Percentiles rank a stretch among this genome's conserved stretches.
Conservation (phyloP, 2,797 vertebrate genomes). For the Sebastes alutus region DNA sequence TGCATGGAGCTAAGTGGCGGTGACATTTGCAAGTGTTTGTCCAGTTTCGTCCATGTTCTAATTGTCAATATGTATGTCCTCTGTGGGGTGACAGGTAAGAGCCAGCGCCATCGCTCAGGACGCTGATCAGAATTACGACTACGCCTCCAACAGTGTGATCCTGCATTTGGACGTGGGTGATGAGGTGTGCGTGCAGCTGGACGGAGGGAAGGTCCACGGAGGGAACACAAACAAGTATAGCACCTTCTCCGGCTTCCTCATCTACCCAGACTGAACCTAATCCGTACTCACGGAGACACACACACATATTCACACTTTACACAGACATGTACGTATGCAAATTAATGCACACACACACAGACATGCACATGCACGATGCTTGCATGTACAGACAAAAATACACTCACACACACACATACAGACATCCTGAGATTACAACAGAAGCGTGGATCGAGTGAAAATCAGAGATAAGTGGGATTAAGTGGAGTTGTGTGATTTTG, state of each 20-base stretch:
- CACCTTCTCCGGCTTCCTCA: slow-evolving; percentile 98
- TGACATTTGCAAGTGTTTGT: slow-evolving; percentile 58
- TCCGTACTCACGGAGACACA: neutral
- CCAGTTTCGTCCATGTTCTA: slow-evolving; percentile 57
- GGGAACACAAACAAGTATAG: slow-evolving; percentile 98
- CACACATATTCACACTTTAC: slow-evolving; percentile 13
- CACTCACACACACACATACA: slow-evolving; percentile 16
- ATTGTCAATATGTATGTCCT: slow-evolving; percentile 65
- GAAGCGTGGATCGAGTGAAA: slow-evolving; percentile 22
- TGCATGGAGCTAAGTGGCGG: slow-evolving; percentile 3
- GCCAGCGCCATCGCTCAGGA: slow-evolving; percentile 97
- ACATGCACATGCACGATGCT: slow-evolving; percentile 19
- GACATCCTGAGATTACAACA: slow-evolving; percentile 33
- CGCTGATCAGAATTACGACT: slow-evolving; percentile 98
- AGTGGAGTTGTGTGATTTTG: slow-evolving; percentile 48
- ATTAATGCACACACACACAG: slow-evolving; percentile 30
- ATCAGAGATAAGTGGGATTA: slow-evolving; percentile 35
- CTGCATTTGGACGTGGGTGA: slow-evolving; percentile 96
- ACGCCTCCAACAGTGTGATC: slow-evolving; percentile 97
- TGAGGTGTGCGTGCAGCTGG: slow-evolving; percentile 95
- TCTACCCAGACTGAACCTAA: slow-evolving; percentile 91
- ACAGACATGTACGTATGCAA: slow-evolving; percentile 52
- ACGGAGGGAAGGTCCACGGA: slow-evolving; percentile 95
- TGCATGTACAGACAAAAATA: neutral
- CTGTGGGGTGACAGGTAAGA: slow-evolving; percentile 85